Base-by-base conservation (phyloP, 2,113 vertebrate genomes). In the Phylloscopus trochiloides region DNA sequence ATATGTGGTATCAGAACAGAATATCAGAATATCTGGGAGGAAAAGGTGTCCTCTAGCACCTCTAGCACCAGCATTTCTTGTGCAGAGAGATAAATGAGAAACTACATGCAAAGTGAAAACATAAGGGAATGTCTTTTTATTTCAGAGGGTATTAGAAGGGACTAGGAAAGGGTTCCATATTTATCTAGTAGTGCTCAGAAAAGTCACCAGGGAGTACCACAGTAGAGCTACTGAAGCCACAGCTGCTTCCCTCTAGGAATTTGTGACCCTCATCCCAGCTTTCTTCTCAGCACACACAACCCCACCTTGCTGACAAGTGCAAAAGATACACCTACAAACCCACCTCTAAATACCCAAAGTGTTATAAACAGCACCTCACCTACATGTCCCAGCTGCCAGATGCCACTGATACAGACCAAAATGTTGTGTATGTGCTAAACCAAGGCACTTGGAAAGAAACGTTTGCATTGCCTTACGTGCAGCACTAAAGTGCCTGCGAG, bases 381-480 rank as follows among this genome's bases (percentile, higher is more conserved):
- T 80, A 66, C 34, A 58, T 3, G 8, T 66, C 84, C 68, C 34
- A 70, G 6, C 15, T 54, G 21, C 22, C 68, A 78, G 43, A 92
- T 36, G 17, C 34, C 51, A 22, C 8, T 52, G 22, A 61, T 17
- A 83, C 1, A 76, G 36, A 83, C 48, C 34, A 76, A 40, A 83
- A 61, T 13, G 34, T 40, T 45, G 50, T 1, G 0, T 26, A 45
- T 55, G 8, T 68, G n/a, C 67, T 61, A 16, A 1, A 40, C 29
- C n/a, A 68, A 61, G 19, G 52, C 34, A 36, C 36, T 55, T 18
- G 28, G 43, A 65, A 81, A 55, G 19, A 67, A 67, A 47, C 4
- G 17, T 12, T 31, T 42, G n/a, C 2, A 1, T 9, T 68, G n/a
- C 19, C 32, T 81, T 16, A 22, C 0, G 0, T 21, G 28, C 20